Evolutionary conservation across 2,797 vertebrate genomes (phyloP), one percentile per base, ranked within the genome.

Genomic region (Microtus agrestis): DNA sequence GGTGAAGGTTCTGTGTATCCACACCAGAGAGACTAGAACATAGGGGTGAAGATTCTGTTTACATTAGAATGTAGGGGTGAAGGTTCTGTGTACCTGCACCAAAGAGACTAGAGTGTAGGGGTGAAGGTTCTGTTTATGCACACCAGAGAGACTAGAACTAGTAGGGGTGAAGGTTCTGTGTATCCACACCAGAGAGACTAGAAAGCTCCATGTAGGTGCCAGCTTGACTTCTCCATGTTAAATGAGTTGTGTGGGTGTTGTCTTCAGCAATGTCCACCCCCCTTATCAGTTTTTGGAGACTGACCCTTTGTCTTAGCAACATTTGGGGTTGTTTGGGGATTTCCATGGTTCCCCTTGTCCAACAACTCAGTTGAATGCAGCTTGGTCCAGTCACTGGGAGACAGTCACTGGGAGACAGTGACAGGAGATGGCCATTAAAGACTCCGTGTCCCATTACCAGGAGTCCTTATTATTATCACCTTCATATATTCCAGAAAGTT

Each of bases 61-160:
- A n/a, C n/a, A n/a, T n/a, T 21, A 56, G 17, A 56, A 2, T 0
- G 0, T 56, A 56, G 54, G 54, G 17, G 54, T 56, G 17, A 56
- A 56, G 54, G 2, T 21, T 56, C 54, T 56, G 54, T 56, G 1
- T 56, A 56, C 17, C 54, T 2, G 2, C 21, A 74, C 73, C 73
- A 43, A 3, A 43, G 12, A 43, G 23, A 43, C 1, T 71, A 21
- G 67, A n/a, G 2, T 0, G 1, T 6, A n/a, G 34, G 14, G 6
- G 67, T 15, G 15, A n/a, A 8, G 34, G 34, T 17, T 71, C 67
- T 63, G 25, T 63, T 1, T 56, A 56, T 0, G 17, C 5, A 0
- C 21, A 74, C 37, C 71, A 43, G 6, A 43, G 11, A 43, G 71
- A 74, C 2, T 69, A n/a, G 31, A n/a, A 3, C 0, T n/a, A n/a